phyloP scores from a whole-genome alignment of 2,797 vertebrate genomes.

The Tapera naevia region DNA sequence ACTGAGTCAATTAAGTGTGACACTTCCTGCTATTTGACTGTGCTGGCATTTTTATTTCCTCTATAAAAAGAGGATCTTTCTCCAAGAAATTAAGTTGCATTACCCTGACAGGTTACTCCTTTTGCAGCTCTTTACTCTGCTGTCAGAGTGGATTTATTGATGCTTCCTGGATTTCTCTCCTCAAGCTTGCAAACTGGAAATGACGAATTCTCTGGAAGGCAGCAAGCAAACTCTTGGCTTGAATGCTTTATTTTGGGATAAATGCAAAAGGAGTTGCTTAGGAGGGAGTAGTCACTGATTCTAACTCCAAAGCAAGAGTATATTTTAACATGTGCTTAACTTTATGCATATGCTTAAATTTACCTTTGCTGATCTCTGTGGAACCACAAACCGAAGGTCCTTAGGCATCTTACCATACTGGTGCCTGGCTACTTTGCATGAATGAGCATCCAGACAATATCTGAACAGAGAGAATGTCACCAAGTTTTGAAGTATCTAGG shows the following conservation, averaged over 20 bases:
- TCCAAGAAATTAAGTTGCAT: conserved; percentile 74
- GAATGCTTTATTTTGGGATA: neutral
- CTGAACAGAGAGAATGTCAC: neutral
- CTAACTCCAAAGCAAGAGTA: neutral
- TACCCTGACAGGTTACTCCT: conserved; percentile 66
- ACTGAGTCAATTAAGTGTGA: conserved; percentile 57
- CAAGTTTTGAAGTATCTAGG: neutral
- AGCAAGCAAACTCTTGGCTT: neutral
- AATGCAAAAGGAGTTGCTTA: neutral
- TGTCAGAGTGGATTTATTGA: conserved; percentile 61
- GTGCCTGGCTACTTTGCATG: neutral
- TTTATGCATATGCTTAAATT: neutral
- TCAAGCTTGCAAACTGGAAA: conserved; percentile 52
- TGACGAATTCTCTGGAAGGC: neutral
- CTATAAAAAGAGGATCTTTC: conserved; percentile 70
- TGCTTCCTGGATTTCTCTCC: conserved; percentile 65
- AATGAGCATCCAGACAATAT: neutral
- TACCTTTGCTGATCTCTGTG: neutral
- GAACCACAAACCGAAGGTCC: neutral
- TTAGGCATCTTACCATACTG: neutral
- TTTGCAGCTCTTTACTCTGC: conserved; percentile 58
- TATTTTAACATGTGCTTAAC: neutral
- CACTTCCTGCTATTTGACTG: conserved; percentile 70
- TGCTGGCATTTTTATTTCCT: conserved; percentile 69
- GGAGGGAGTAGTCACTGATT: neutral